These are phyloP conservation scores for Drosophila mulleri DNA, from an alignment of 2,888 invertebrate genomes.

Conservation along the genomic window DNA sequence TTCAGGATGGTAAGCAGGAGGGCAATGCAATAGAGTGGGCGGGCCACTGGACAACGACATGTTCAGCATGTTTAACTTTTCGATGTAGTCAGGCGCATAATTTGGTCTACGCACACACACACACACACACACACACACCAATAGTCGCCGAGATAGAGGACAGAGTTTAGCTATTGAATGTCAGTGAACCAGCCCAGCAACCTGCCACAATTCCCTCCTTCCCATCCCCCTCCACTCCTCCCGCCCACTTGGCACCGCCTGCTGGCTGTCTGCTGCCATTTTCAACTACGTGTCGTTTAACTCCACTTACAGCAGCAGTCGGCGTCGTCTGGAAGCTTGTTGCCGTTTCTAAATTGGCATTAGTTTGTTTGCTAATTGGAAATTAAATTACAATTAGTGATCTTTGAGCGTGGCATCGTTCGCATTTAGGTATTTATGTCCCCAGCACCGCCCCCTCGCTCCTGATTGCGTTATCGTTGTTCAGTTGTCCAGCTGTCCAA, in stretches of 20 bases:
- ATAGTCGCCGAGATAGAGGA: constrained; percentile 4
- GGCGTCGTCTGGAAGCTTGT: constrained; percentile 40
- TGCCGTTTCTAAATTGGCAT: constrained; percentile 74
- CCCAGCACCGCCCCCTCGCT: constrained; percentile 19
- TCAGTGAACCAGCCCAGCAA: constrained; percentile 33
- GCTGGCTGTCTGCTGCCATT: constrained; percentile 33
- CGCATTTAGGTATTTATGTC: constrained; percentile 75
- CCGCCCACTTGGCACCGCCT: constrained; percentile 1
- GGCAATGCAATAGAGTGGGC: constrained; percentile 55
- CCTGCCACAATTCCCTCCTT: background rate
- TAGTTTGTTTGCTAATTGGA: constrained; percentile 84
- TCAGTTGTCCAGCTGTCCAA: constrained; percentile 7
- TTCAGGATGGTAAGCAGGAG: background rate
- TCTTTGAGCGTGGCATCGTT: constrained; percentile 76
- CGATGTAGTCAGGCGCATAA: constrained; percentile 75
- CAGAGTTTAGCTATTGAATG: constrained; percentile 44
- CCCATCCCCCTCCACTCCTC: too few relatives aligned
- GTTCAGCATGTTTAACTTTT: constrained; percentile 80
- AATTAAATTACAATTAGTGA: constrained; percentile 84
- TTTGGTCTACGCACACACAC: constrained; percentile 60
- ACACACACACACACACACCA: constrained; percentile 33
- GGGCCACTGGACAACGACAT: constrained; percentile 62
- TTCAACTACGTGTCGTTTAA: constrained; percentile 75
- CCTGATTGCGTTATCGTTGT: constrained; percentile 61
- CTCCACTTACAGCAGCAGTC: constrained; percentile 56